Evolutionary conservation across 2,113 vertebrate species (phyloP), one percentile per base, ranked within the genome.

Genomic region (Equus quagga): DNA sequence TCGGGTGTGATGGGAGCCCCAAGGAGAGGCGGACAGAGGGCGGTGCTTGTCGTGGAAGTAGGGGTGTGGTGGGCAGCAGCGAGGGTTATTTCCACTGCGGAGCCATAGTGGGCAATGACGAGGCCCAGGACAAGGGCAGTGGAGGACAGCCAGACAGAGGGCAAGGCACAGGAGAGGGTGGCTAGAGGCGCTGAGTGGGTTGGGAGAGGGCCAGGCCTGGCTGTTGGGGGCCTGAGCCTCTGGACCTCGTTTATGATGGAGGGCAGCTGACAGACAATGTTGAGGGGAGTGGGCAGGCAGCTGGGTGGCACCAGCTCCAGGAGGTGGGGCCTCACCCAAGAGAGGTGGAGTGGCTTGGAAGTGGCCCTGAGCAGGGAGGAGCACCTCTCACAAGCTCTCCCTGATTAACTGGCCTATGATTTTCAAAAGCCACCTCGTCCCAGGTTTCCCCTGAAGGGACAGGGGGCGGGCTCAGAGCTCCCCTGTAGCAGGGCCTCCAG

Each of bases 21-120:
- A 5, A 18, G 46, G 62, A 72, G 10, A 78, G n/a, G 46, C 15
- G 46, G 46, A 14, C 46, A 24, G 78, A 70, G 51, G 58, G n/a
- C 13, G 4, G 8, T 0, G 2, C 28, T 64, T n/a, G 60, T 41
- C 73, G 24, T 0, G 6, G 80, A 26, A 33, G 19, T 31, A 7
- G 15, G 44, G 28, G n/a, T 62, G 14, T 1, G 2, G n/a, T 5
- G 41, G 82, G 23, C 91, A 41, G 56, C 6, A 13, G 8, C 15
- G 0, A 7, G 36, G 54, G 14, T 33, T 6, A 41, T 51, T 36
- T 51, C 24, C 5, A 6, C n/a, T 6, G 4, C 14, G 46, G 44
- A 44, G 56, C 26, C 60, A 6, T 21, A 19, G 46, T 10, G 75
- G 69, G 24, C 2, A 1, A 36, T 6, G 65, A 12, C 15, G 13